Conservation (phyloP, 53 echinoderm and acorn worm genomes). For the Henricia sp. region DNA sequence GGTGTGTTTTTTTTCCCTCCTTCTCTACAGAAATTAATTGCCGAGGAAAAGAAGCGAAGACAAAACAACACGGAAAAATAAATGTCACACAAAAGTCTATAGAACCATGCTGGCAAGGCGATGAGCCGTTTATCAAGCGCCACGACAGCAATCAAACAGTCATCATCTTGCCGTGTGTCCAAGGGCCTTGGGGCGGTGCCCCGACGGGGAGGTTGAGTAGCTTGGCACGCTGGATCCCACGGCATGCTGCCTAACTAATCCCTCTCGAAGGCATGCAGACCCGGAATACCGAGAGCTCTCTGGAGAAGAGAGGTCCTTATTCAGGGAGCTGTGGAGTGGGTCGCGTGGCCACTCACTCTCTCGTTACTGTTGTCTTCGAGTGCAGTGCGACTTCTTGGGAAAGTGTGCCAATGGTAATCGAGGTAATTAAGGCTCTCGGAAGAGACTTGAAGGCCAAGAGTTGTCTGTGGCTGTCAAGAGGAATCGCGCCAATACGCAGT, state of each 20-base stretch:
- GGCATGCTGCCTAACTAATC: neutral
- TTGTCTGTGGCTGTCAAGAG: neutral
- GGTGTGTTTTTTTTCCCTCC: too few species aligned
- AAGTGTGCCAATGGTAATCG: neutral
- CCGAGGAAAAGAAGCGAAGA: too few species aligned
- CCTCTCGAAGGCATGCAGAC: neutral
- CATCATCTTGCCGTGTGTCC: slow-evolving; percentile 29
- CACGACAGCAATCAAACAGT: slow-evolving; percentile 17
- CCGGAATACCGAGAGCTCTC: neutral
- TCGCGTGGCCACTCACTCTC: neutral
- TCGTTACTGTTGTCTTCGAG: neutral
- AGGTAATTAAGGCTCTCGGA: neutral
- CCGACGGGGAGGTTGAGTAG: slow-evolving; percentile 23
- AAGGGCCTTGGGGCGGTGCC: slow-evolving; percentile 17
- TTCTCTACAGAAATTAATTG: too few species aligned
- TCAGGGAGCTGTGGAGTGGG: neutral
- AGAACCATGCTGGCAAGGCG: neutral
- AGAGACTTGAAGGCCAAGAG: neutral
- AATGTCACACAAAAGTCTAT: too few species aligned
- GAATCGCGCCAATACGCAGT: neutral
- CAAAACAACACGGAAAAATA: too few species aligned
- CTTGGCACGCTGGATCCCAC: slow-evolving; percentile 15
- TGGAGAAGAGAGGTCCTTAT: neutral
- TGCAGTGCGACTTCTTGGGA: neutral
- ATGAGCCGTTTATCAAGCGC: neutral